phyloP scores from a whole-genome alignment of 1,140 invertebrate genomes.

The Triops longicaudatus region DNA sequence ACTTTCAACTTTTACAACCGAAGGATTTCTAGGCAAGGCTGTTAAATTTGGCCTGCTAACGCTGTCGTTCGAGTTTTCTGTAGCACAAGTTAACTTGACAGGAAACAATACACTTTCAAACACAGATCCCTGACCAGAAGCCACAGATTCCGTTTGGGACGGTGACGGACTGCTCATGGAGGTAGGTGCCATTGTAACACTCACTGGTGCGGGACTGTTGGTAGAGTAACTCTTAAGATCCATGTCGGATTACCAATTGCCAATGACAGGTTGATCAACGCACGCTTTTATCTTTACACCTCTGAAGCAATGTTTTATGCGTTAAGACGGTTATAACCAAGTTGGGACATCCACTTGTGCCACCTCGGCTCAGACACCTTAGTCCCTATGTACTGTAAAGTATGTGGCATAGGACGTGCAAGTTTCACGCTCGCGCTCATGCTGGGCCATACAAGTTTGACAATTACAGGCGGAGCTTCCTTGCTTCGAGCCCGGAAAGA shows the following conservation, averaged over 20 bases:
- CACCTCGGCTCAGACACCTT: background rate
- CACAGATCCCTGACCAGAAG: background rate
- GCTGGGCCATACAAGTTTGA: background rate
- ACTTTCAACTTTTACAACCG: background rate
- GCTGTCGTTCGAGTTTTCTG: background rate
- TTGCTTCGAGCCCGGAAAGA: background rate
- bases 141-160: background rate
- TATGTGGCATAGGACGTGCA: constrained; percentile 11
- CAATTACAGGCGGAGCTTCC: background rate
- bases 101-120: background rate
- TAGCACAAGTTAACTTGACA: background rate
- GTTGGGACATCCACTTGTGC: background rate
- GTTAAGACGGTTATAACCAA: background rate
- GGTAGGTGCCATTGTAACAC: background rate
- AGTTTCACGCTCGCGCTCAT: constrained; percentile 4
- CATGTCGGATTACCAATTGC: background rate
- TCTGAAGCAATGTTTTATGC: background rate
- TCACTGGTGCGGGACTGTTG: background rate
- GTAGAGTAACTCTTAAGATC: background rate
- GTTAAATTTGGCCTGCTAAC: background rate
- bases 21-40: background rate
- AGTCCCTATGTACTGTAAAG: background rate
- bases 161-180: background rate
- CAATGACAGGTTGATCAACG: background rate
- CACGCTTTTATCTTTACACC: background rate